phyloP scores from a whole-genome alignment of 64 coral and sea anemone genomes.

The Trachythela sp. region DNA sequence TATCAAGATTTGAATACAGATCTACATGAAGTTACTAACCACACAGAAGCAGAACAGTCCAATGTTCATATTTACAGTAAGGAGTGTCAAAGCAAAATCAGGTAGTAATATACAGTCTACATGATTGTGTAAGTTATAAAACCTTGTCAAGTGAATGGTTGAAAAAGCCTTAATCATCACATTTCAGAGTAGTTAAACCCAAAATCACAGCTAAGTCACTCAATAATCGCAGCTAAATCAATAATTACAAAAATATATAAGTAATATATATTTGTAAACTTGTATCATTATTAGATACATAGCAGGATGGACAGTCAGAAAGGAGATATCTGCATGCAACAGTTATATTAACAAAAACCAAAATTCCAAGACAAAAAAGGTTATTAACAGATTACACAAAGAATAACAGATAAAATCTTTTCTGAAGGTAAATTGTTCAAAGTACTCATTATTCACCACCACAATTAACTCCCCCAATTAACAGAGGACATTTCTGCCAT shows the following conservation, averaged over 20 bases:
- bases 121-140: no score
- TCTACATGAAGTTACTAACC: neutral
- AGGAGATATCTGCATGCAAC: constrained; percentile 31
- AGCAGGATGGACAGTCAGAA: constrained; percentile 33
- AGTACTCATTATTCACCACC: no score
- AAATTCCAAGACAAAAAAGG: constrained; percentile 26
- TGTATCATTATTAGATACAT: neutral
- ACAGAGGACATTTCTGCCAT: no score
- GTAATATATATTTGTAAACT: neutral
- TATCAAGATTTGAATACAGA: neutral
- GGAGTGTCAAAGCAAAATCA: constrained; percentile 38
- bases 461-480: no score
- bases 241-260: no score
- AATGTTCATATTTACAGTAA: constrained; percentile 10
- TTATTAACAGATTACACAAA: neutral
- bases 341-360: constrained; percentile 32
- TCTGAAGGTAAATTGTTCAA: neutral
- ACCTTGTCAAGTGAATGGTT: no score
- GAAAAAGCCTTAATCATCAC: no score
- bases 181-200: neutral
- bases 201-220: no score
- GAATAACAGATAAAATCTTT: constrained; percentile 26
- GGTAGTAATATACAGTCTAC: neutral
- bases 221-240: no score
- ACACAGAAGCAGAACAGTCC: neutral